A percentile compares a stretch with the other conserved stretches of the same genome.
Evolutionary conservation across 2,888 invertebrate species (phyloP).

Genomic region (Drosophila yooni): DNA sequence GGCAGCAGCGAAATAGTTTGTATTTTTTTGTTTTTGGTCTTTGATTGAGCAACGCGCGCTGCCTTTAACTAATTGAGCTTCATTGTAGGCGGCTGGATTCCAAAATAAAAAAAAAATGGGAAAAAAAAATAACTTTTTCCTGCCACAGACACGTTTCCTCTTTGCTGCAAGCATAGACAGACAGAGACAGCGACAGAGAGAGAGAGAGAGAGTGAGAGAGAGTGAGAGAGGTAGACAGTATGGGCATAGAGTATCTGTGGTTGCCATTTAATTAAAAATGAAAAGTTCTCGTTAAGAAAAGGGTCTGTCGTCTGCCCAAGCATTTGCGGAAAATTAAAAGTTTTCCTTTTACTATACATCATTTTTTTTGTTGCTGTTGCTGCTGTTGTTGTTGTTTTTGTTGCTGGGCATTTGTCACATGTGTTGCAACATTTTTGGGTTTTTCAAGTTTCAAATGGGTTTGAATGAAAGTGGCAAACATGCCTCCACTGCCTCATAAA

Average conservation of each 20-base stretch:
- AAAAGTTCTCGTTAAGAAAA: conserved; percentile 75
- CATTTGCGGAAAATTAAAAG: conserved; percentile 77
- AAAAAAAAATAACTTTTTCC: conserved; percentile 14
- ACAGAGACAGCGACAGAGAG: neutral
- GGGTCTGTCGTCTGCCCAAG: conserved; percentile 44
- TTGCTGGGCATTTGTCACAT: conserved; percentile 29
- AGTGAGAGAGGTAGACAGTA: neutral
- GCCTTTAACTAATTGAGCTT: conserved; percentile 77
- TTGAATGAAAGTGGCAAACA: conserved; percentile 19
- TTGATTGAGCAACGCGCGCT: conserved; percentile 71
- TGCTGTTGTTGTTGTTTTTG: neutral
- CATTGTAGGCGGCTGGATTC: conserved; percentile 64
- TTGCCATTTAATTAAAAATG: conserved; percentile 76
- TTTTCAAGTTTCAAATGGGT: conserved; percentile 58
- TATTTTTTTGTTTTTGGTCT: conserved; percentile 27
- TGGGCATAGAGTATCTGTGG: conserved; percentile 42
- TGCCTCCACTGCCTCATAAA: conserved; percentile 23
- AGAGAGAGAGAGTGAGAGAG: conserved; percentile 4
- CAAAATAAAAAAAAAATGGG: conserved; percentile 20
- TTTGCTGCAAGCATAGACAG: conserved; percentile 22
- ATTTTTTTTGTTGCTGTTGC: conserved; percentile 3
- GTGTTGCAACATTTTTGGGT: conserved; percentile 33
- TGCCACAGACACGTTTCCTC: conserved; percentile 62
- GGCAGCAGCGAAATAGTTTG: conserved; percentile 22
- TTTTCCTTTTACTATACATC: conserved; percentile 55